Evolutionary conservation across 2,888 invertebrate species (phyloP), one percentile per base, ranked within the genome.

Genomic region (Pasiphila rectangulata): DNA sequence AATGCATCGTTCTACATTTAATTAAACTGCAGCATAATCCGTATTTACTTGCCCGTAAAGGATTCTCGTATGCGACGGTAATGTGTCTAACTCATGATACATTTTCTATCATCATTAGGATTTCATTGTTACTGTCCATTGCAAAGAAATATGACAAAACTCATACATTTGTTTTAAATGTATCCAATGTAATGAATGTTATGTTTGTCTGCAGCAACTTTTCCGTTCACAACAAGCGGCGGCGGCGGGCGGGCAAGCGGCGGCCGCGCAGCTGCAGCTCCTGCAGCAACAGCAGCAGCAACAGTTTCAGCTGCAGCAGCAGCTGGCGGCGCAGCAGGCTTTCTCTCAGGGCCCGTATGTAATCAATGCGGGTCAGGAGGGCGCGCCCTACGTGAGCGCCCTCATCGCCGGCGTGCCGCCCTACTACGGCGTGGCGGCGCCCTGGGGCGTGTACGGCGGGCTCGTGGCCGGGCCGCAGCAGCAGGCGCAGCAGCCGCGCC

Each of bases 371-470:
- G 88, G 88, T 1, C 87, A 87, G 59, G 87, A 88, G 69, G 87
- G 87, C 47, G 83, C 92, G 57, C 97, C 96, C 19, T 97, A 97
- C 83, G 94, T 95, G 70, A 92, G 93, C 68, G 93, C 95, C 47
- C 90, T 96, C 72, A 93, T 96, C 72, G 93, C 92, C 81, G 91
- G 94, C 79, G 91, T 97, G 67, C 96, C 96, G 40, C 97, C 96
- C 70, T 98, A 98, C 90, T 98, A 98, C 83, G 95, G 96, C 46
- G 95, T 97, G 59, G 94, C 94, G 37, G 93, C 94, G 40, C 97
- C 97, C 19, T 98, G 98, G 96, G 93, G 94, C 59, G 95, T 98
- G 70, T 98, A 98, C 87, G 96, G 97, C 35, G 90, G 90, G 45
- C 87, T 91, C 71, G 91, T 90, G 59, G 90, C 91, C 78, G 79